Base-by-base conservation (phyloP, 2,888 invertebrate genomes). In the Lamproptera curius region DNA sequence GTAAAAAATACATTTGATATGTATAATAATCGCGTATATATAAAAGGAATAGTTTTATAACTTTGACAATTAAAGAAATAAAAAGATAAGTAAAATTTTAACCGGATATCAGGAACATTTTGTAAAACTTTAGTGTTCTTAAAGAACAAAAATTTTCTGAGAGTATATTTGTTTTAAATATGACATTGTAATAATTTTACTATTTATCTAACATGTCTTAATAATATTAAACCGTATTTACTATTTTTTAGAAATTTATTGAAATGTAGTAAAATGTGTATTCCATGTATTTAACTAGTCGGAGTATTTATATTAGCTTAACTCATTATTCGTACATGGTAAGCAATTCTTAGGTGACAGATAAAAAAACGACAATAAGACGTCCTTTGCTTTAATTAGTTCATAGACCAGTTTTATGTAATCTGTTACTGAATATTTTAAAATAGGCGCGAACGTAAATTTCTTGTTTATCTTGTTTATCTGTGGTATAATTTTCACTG, bases 361-460 rank as follows among this genome's bases (percentile, higher is more conserved):
- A 73, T 67, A 64, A 70, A 66, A 68, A 69, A 67, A 75, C 70
- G 86, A 86, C 86, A 86, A 86, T 86, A 86, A 86, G 68, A 75
- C 80, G 83, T 85, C 86, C 84, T 82, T 82, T 76, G 86, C 86
- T 86, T 85, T 86, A 86, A 85, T 65, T 84, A 84, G 77, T 61
- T 72, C 40, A 69, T 79, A 79, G 65, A 67, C 63, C 58, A 54
- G 53, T 65, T 50, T 67, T 55, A 63, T 53, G 59, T 11, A n/a
- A 34, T 14, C 14, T 13, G 14, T 35, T 16, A 35, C 23, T 15
- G n/a, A 9, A 47, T 38, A 59, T 45, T 59, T 64, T 28, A 9
- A 28, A 10, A 28, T 28, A n/a, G n/a, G 28, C 66, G 62, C 59
- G 15, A 16, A 8, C 10, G n/a, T n/a, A n/a, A n/a, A n/a, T n/a